Conservation (phyloP, 2,113 vertebrate species). For the Aspidoscelis tigris region DNA sequence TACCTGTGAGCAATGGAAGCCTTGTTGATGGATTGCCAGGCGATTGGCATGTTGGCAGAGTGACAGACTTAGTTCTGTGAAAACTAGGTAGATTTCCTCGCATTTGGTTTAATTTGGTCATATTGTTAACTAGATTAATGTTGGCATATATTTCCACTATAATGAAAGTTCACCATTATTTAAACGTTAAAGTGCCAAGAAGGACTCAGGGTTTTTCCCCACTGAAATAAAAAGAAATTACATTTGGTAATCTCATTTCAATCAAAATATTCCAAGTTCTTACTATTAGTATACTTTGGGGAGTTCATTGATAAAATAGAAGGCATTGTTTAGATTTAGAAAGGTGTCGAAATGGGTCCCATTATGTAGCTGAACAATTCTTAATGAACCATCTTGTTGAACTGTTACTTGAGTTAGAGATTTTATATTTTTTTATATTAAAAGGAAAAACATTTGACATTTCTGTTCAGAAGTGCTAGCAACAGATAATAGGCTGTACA, state of each 20-base stretch:
- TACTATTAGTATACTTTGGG: neutral
- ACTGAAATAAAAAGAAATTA: neutral
- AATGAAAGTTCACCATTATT: slow-evolving; percentile 21
- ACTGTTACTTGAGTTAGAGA: neutral
- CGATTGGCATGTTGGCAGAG: neutral
- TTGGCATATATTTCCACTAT: slow-evolving; percentile 24
- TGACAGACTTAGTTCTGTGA: slow-evolving; percentile 4
- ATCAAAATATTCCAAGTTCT: neutral
- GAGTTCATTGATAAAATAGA: neutral
- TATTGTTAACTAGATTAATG: slow-evolving; percentile 20
- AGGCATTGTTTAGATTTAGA: neutral
- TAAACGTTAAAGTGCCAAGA: slow-evolving; percentile 14
- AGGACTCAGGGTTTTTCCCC: neutral
- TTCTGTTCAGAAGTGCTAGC: too few relatives aligned
- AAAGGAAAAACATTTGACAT: too few relatives aligned
- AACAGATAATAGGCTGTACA: too few relatives aligned
- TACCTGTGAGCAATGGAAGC: neutral
- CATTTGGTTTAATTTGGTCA: slow-evolving; percentile 30
- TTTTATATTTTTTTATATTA: too few relatives aligned
- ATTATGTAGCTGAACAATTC: neutral
- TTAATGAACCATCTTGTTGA: neutral
- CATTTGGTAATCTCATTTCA: neutral
- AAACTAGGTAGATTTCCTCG: slow-evolving; percentile 19
- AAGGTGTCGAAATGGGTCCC: neutral
- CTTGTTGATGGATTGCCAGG: neutral